Evolutionary conservation across 2,113 vertebrate species (phyloP), one percentile per base, ranked within the genome.

Genomic region (Catagonus wagneri): DNA sequence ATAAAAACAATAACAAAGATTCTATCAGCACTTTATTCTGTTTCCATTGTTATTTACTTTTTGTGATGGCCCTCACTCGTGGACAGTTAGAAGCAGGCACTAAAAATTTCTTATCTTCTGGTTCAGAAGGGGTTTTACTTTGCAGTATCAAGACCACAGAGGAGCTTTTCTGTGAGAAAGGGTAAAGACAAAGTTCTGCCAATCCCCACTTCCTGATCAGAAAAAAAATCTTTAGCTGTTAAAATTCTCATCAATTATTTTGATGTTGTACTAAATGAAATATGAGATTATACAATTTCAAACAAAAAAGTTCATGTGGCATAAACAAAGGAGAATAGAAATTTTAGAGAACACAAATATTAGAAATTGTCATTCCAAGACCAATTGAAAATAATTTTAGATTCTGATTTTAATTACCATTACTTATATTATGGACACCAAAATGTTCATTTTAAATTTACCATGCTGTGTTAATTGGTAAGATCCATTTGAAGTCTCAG

Each of bases 101-200:
- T 44, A 9, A 50, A 72, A 91, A 16, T 89, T 89, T 89, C 83
- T 96, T 95, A 79, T 94, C 69, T 96, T 10, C 34, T 66, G 17
- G 1, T 69, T 89, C 95, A 93, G 68, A 36, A 95, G 90, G 61
- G 14, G 52, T 96, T 96, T 96, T 86, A 76, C 34, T 97, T 81
- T 93, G 72, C 94, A 94, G 65, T 74, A 85, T 79, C 39, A 81
- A 89, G 83, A 97, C 66, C 56, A 52, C 76, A 88, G 56, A 94
- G 71, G 39, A 89, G 10, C 5, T 84, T 95, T 90, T 93, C 54
- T 84, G 3, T 74, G 52, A 79, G 61, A 32, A 19, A 74, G 14
- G 7, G 13, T 76, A 32, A 88, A 84, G 32, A 60, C 63, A 75
- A 83, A 89, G 44, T 83, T 86, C 61, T 87, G 56, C 50, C 85